Percentiles rank a stretch among this genome's conserved stretches.
These are phyloP conservation scores for Todus mexicanus DNA, from an alignment of 2,797 vertebrate genomes.

Conservation along the genomic window DNA sequence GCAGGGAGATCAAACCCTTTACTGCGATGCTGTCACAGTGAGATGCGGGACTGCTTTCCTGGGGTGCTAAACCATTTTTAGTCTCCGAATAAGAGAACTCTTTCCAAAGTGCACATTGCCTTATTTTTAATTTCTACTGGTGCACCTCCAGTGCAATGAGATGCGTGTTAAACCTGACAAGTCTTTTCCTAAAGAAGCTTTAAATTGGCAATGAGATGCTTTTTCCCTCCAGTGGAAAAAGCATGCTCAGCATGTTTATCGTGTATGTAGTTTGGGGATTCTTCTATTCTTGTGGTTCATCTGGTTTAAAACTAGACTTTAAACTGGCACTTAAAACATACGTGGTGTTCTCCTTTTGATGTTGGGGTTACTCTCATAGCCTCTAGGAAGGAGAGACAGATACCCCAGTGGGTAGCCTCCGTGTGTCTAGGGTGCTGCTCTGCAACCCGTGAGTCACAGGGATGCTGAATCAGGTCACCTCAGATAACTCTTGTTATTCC, in stretches of 20 bases:
- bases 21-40: fast-evolving
- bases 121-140: fast-evolving
- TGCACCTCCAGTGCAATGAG: neutral
- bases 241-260: fast-evolving
- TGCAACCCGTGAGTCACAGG: fast-evolving
- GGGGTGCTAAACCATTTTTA: neutral
- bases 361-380: neutral
- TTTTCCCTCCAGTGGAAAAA: neutral
- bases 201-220: neutral
- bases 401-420: neutral
- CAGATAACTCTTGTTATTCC: neutral
- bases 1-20: neutral
- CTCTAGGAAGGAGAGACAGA: neutral
- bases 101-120: fast-evolving
- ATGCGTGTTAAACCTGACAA: fast-evolving
- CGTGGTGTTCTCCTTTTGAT: neutral
- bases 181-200: neutral
- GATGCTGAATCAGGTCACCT: fast-evolving
- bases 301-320: neutral
- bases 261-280: fast-evolving
- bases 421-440: fast-evolving
- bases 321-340: fast-evolving
- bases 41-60: neutral
- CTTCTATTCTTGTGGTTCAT: neutral
- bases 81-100: neutral